Evolutionary conservation across 2,797 vertebrate genomes (phyloP).

Genomic region (Eulemur albifrons): DNA sequence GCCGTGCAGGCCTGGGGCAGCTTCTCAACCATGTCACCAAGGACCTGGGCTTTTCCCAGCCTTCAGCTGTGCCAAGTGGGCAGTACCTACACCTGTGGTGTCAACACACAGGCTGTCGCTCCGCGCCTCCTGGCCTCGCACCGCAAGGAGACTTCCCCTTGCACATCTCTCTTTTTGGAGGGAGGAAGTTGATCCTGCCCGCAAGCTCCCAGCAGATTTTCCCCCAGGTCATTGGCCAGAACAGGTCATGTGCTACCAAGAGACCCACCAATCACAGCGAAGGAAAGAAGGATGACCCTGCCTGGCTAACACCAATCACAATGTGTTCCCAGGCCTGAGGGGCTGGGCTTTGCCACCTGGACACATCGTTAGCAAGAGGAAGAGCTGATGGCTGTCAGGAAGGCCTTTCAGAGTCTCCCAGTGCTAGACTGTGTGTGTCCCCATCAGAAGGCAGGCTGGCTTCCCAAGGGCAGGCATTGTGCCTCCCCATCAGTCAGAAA

Average conservation of each 20-base stretch:
- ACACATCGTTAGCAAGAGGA: background rate
- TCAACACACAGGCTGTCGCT: rapidly evolving
- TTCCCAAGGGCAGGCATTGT: background rate
- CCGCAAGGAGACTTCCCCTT: rapidly evolving
- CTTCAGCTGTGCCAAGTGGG: background rate
- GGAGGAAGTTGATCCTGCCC: background rate
- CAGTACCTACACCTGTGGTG: background rate
- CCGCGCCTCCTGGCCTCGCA: background rate
- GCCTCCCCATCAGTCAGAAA: background rate
- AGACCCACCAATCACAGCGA: background rate
- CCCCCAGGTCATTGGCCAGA: background rate
- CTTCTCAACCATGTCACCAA: background rate
- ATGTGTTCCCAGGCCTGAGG: too few relatives aligned
- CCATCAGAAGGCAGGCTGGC: background rate
- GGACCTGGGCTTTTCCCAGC: background rate
- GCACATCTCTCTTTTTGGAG: background rate
- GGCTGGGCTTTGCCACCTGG: too few relatives aligned
- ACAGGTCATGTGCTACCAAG: background rate
- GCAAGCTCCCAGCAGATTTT: background rate
- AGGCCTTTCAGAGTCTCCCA: background rate
- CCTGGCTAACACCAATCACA: background rate
- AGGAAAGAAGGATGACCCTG: background rate
- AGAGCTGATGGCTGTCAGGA: background rate
- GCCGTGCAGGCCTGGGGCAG: background rate
- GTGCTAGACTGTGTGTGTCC: background rate